A percentile compares a stretch with the other conserved stretches of the same genome.
These are phyloP conservation scores for Lithodes maja DNA, from an alignment of 2,888 invertebrate genomes.

Conservation along the genomic window DNA sequence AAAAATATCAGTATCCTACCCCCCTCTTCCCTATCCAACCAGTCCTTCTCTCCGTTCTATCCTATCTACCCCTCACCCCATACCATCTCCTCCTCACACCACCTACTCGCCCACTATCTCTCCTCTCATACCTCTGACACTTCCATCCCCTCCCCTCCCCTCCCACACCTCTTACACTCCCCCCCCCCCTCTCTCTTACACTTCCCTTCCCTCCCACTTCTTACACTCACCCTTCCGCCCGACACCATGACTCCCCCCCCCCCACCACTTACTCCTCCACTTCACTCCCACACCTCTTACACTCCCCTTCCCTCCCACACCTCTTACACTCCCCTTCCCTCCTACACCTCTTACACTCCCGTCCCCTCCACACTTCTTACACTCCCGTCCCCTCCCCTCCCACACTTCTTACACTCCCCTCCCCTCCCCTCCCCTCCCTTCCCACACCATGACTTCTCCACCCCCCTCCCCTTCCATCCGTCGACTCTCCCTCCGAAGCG, in stretches of 20 bases:
- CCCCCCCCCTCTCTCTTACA: background rate
- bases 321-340: background rate
- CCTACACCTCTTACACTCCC: background rate
- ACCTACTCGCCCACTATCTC: too few relatives aligned
- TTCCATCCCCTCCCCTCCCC: background rate
- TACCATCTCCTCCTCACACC: background rate
- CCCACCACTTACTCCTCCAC: background rate
- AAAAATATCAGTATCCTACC: too few relatives aligned
- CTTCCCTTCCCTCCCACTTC: background rate
- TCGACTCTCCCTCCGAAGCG: background rate
- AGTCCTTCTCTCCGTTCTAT: background rate
- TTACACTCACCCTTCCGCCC: background rate
- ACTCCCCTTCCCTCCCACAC: background rate
- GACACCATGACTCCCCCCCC: background rate
- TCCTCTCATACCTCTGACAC: background rate
- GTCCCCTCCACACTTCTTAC: background rate
- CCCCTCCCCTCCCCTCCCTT: background rate
- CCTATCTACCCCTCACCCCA: background rate
- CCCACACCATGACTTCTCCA: background rate
- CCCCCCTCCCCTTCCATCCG: background rate
- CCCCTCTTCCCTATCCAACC: too few relatives aligned
- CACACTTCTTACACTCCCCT: background rate
- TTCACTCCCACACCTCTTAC: background rate
- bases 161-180: background rate
- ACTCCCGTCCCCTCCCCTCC: background rate